These are phyloP conservation scores for Paradoxurus hermaphroditus DNA, from an alignment of 2,113 vertebrate genomes.

Conservation along the genomic window DNA sequence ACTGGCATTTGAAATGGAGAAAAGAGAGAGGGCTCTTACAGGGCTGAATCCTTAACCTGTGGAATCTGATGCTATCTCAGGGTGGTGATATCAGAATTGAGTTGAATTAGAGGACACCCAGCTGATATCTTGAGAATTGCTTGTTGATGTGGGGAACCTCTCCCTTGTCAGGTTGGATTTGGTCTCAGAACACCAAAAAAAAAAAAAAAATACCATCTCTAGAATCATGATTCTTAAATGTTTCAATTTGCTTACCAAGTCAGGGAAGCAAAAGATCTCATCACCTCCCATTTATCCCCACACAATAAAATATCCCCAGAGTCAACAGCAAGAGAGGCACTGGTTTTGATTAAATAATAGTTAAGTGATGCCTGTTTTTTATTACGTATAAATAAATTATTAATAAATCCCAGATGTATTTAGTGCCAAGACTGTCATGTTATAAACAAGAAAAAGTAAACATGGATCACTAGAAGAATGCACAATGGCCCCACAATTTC, in stretches of 20 bases:
- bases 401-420: background rate
- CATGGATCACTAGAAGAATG: background rate
- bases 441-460: constrained; percentile 16
- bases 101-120: background rate
- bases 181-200: background rate
- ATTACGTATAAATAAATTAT: constrained; percentile 7
- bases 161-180: background rate
- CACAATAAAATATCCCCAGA: background rate
- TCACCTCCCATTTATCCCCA: background rate
- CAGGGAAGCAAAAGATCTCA: background rate
- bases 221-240: background rate
- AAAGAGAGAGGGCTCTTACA: background rate
- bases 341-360: constrained; percentile 14
- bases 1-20: background rate
- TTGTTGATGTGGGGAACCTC: background rate
- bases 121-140: background rate
- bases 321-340: background rate
- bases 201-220: background rate
- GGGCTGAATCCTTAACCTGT: background rate
- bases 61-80: background rate
- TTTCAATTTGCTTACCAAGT: constrained; percentile 8
- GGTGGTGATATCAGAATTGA: background rate
- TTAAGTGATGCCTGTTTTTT: background rate
- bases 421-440: background rate
- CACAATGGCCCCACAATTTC: background rate